Base-by-base conservation (phyloP, 2,797 vertebrate species). In the Myotis findleyi region DNA sequence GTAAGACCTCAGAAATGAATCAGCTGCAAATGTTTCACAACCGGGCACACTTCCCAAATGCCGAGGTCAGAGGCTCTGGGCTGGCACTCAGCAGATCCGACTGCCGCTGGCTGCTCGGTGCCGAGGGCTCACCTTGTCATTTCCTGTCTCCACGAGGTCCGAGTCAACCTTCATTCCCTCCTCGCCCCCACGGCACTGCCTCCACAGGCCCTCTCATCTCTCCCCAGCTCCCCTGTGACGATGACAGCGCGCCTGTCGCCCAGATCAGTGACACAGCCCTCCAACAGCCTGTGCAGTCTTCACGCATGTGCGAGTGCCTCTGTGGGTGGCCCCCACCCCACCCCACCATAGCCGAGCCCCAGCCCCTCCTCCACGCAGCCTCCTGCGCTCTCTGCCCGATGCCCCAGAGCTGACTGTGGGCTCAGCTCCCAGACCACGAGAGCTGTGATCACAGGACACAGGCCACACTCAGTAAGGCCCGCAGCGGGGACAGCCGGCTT, bases 351-450 rank as follows among this genome's bases (percentile, higher is more conserved):
- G 7, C 53, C 6, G 44, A 2, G 14, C 38, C 1, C 77, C 2
- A 17, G 4, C 10, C 0, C 0, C 44, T n/a, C 20, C 21, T 64
- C 57, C 1, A 4, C 0, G 3, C 87, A 47, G n/a, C 6, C 57
- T 38, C 33, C 16, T 0, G 0, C 1, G 6, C 8, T 23, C 55
- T 30, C 62, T 30, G 6, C 47, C 55, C 25, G 0, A 0, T 0
- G 7, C 25, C 44, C 2, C 0, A 8, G 33, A 21, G 12, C n/a
- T 68, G 9, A 72, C n/a, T 41, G 8, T 38, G 13, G 64, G 44
- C 53, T 59, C 21, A 4, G 20, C 14, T 68, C 57, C 57, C 66
- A 44, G 1, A 9, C 13, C 4, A 5, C 0, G 16, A 51, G 30
- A 23, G 2, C 62, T 71, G 53, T 0, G 1, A 27, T n/a, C 17